These are phyloP conservation scores for Galerucella calmariensis DNA, from an alignment of 2,888 invertebrate genomes.

Conservation along the genomic window DNA sequence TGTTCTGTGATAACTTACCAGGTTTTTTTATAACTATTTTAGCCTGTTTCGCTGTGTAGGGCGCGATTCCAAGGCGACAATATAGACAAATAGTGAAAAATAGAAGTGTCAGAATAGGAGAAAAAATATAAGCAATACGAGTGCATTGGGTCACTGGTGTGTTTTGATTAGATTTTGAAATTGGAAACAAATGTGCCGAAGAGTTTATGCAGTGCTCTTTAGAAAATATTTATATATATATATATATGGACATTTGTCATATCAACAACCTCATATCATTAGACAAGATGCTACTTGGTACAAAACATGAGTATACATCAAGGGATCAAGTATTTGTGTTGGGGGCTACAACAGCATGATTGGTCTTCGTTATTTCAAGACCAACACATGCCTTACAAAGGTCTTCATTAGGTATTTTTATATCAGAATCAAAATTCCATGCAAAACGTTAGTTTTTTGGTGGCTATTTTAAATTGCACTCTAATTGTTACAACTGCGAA, in stretches of 20 bases:
- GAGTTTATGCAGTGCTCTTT: constrained; percentile 62
- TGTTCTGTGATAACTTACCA: constrained; percentile 67
- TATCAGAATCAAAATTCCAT: constrained; percentile 40
- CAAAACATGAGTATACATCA: constrained; percentile 38
- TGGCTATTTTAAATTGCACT: no score
- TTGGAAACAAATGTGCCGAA: constrained; percentile 56
- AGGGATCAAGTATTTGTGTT: constrained; percentile 33
- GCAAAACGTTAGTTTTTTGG: constrained; percentile 26
- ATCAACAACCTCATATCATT: constrained; percentile 44
- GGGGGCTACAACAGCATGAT: constrained; percentile 14
- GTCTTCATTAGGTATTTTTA: constrained; percentile 44
- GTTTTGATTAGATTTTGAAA: constrained; percentile 50
- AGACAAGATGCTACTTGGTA: constrained; percentile 63
- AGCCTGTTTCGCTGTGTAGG: constrained; percentile 67
- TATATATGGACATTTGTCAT: constrained; percentile 42
- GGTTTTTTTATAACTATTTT: constrained; percentile 67
- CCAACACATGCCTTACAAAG: constrained; percentile 38
- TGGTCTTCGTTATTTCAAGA: constrained; percentile 11
- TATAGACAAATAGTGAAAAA: constrained; percentile 68
- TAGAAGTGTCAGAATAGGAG: constrained; percentile 68
- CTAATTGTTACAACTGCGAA: no score
- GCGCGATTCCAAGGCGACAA: constrained; percentile 67
- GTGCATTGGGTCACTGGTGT: constrained; percentile 61
- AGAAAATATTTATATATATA: constrained; percentile 43
- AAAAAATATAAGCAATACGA: constrained; percentile 65